Evolutionary conservation across 2,888 invertebrate genomes (phyloP), one percentile per base, ranked within the genome.

Genomic region (Mamestra brassicae): DNA sequence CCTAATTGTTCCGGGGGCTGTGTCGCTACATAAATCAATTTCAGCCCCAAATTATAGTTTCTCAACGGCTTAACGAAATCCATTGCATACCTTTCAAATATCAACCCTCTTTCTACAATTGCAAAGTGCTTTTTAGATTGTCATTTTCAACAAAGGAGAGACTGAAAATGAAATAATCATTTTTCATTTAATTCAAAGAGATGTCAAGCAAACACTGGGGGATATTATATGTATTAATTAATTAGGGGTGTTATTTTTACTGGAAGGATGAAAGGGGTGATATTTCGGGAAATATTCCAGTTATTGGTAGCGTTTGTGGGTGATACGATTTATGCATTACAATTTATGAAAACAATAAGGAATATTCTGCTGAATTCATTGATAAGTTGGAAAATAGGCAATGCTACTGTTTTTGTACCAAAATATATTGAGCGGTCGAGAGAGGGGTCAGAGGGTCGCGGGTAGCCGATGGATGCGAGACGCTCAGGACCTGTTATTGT

Each of bases 161-260:
- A 84, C 84, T 89, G 79, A 87, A 91, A 90, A 91, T 89, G 90
- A 80, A 85, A 81, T 85, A 76, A 90, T 91, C 76, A 87, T 89
- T 93, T 93, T 92, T 93, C 92, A 93, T 89, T 89, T 86, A 89
- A 92, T 93, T 92, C 85, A 81, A 92, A 92, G 92, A 89, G 87
- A 85, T 87, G 90, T 89, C 90, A 87, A 85, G 85, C 78, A 87
- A 88, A 87, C 77, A 81, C 77, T 74, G 80, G 80, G 76, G 80
- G 84, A 73, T 83, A 82, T 84, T 85, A 78, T 84, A 78, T 67
- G 75, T 80, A 83, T 84, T 85, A 76, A 86, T 86, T 82, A 86
- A 86, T 86, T 73, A 74, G 71, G 78, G 77, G 71, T 34, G 62
- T 61, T 70, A 84, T 78, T 85, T 83, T 87, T 81, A 76, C 72